A percentile compares a stretch with the other conserved stretches of the same genome.
phyloP scores from a whole-genome alignment of 2,888 invertebrate genomes.

The Meganola albula region DNA sequence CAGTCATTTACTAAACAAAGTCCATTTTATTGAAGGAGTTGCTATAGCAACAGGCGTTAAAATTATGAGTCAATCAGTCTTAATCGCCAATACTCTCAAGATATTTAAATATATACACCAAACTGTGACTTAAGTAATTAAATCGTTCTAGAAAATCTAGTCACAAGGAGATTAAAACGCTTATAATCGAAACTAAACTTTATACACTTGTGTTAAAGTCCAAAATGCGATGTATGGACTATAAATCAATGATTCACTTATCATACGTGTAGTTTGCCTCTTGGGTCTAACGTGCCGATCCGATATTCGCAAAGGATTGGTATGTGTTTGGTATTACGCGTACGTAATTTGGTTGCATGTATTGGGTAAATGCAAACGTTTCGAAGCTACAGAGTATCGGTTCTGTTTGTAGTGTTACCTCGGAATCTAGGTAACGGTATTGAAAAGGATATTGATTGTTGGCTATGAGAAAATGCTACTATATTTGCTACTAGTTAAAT shows the following conservation, averaged over 20 bases:
- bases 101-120: too few species aligned
- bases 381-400: too few species aligned
- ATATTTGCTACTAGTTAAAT: too few species aligned
- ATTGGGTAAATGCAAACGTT: neutral
- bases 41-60: too few species aligned
- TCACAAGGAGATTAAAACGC: slow-evolving; percentile 14
- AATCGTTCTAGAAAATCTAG: slow-evolving; percentile 24
- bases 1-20: too few species aligned
- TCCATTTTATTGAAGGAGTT: too few species aligned
- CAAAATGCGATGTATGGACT: slow-evolving; percentile 2
- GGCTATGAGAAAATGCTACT: too few species aligned
- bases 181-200: slow-evolving; percentile 15
- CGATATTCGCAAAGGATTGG: slow-evolving; percentile 15
- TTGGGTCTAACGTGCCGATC: slow-evolving; percentile 12
- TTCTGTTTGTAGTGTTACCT: too few species aligned
- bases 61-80: too few species aligned
- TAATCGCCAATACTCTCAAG: slow-evolving; percentile 22
- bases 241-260: slow-evolving; percentile 26
- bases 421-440: too few species aligned
- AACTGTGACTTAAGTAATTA: slow-evolving; percentile 32
- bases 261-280: slow-evolving; percentile 21
- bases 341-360: neutral
- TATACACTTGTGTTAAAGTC: slow-evolving; percentile 6
- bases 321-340: slow-evolving; percentile 9
- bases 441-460: too few species aligned